Base-by-base conservation (phyloP, 2,113 vertebrate genomes). In the Gallinago jamesoni region DNA sequence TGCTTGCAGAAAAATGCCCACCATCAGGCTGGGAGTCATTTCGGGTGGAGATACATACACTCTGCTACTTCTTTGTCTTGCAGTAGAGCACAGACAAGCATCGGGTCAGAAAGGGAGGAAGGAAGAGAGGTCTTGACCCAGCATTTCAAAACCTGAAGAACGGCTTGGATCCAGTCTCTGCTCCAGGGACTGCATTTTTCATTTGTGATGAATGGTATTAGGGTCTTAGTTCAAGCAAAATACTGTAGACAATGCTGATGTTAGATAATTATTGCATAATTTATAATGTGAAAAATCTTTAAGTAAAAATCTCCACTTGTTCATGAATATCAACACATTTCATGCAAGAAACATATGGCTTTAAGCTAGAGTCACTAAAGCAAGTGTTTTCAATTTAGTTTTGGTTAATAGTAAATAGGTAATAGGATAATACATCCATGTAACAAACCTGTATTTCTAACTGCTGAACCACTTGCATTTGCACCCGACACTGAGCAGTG, bases 391-490 rank as follows among this genome's bases (percentile, higher is more conserved):
- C 62, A 90, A 86, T 90, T 84, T 79, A 86, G 69, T 66, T 87
- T 85, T 74, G n/a, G 47, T 35, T 87, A 72, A 86, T 17, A 75
- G 79, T 60, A 74, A 94, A 73, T 77, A 91, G 66, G 63, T 48
- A 52, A 90, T 23, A 73, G 69, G 63, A 48, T 60, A 30, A 57
- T 37, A 67, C n/a, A 70, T 59, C 63, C 35, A 66, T 35, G 52
- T 35, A 75, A 98, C 98, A 94, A 98, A 99, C 99, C 98, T 99
- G 99, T 97, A 99, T 99, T 98, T 99, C 99, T 98, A 99, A 98
- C 95, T 99, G 99, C 94, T 99, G 99, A 89, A 99, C 99, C 87
- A 99, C 99, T 90, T 99, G 99, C 99, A 99, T 99, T 97, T 99
- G 99, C 95, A 99, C 99, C 94, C 99, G 98, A 96, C 99, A 99